Evolutionary conservation across 1,140 invertebrate species (phyloP).

Genomic region (Drosophila carrolli): DNA sequence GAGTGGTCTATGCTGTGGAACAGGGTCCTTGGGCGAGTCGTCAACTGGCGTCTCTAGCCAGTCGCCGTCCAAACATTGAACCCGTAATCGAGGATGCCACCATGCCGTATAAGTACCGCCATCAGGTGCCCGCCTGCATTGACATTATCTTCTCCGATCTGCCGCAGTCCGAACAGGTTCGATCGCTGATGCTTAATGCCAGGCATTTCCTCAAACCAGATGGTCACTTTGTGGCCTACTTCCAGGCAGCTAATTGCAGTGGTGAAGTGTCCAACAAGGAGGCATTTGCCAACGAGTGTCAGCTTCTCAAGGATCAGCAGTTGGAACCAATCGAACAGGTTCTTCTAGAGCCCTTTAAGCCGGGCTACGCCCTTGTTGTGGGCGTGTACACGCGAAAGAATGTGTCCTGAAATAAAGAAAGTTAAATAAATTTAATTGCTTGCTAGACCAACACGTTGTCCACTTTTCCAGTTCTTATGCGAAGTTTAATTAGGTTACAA

Average conservation of each 20-base stretch:
- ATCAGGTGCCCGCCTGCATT: constrained; percentile 13
- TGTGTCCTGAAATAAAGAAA: no score
- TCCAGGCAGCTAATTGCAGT: constrained; percentile 1
- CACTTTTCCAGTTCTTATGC: no score
- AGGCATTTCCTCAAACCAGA: constrained; percentile 40
- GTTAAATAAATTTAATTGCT: no score
- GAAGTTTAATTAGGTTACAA: no score
- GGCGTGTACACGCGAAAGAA: constrained; percentile 32
- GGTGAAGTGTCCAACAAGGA: neutral
- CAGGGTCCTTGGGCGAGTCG: constrained; percentile 16
- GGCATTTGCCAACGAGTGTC: neutral
- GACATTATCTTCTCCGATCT: constrained; percentile 45
- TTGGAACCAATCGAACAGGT: constrained; percentile 30
- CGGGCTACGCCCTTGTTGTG: constrained; percentile 15
- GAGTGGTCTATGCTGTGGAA: constrained; percentile 49
- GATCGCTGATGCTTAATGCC: constrained; percentile 43
- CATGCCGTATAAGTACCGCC: constrained; percentile 55
- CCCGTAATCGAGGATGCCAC: constrained; percentile 44
- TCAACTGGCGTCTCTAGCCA: constrained; percentile 24
- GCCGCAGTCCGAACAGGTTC: constrained; percentile 25
- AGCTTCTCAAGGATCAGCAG: constrained; percentile 27
- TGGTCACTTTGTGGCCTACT: constrained; percentile 35
- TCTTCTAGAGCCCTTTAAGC: constrained; percentile 24
- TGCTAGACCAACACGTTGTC: no score
- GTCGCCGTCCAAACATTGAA: constrained; percentile 24